Evolutionary conservation across 2,888 invertebrate species (phyloP), one percentile per base, ranked within the genome.

Genomic region (Lasioglossum oenotherae): DNA sequence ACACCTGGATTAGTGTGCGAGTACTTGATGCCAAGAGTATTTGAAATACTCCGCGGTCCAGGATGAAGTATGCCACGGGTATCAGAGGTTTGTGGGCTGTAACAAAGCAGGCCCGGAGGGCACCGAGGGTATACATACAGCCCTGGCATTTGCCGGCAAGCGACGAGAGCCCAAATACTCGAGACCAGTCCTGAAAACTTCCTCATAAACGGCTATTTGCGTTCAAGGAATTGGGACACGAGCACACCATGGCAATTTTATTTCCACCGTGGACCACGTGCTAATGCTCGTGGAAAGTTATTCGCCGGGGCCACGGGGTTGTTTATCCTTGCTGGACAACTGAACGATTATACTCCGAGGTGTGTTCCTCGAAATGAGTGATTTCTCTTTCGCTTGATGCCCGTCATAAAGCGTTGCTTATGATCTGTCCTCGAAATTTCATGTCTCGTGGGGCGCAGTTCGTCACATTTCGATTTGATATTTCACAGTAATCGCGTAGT

Each of bases 41-140:
- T 91, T 92, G 89, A 91, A 92, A 92, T 92, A 92, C 92, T 92
- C 91, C 82, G 84, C 89, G 90, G 90, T 92, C 91, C 88, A 85
- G 87, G 89, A 81, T 89, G 87, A 92, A 92, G 92, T 92, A 93
- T 92, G 92, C 92, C 89, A 89, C 79, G 89, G 64, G 90, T 90
- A 90, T 92, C 90, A 91, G 92, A 90, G 91, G 90, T 90, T 89
- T 88, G 88, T 81, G 88, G 88, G 82, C 87, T 88, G 88, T 90
- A 90, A 91, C 91, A 93, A 92, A 93, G 93, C 91, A 87, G 87
- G 89, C 89, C 93, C 92, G 82, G 90, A 79, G 91, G 93, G 89
- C 89, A 92, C 87, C 88, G 27, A n/a, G 88, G 89, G 88, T 92
- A 87, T 90, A 89, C 86, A 81, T 80, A 87, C 82, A 82, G 83